Conservation (phyloP, 2,113 vertebrate species). For the Pycnonotus jocosus region DNA sequence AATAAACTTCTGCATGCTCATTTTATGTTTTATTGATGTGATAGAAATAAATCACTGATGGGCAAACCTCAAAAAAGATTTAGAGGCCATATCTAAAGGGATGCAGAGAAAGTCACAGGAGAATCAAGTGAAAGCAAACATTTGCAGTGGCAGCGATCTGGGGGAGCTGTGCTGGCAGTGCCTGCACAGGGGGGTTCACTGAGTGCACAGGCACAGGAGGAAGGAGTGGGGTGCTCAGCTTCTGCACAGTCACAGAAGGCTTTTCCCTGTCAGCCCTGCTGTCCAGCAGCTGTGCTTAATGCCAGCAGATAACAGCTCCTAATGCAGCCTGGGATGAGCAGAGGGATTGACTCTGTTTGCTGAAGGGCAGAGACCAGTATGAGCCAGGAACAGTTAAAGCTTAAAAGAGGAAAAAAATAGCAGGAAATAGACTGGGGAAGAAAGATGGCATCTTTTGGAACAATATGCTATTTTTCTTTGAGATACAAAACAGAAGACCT, state of each 20-base stretch:
- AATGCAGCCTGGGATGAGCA: not conserved
- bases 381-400: not conserved
- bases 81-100: not conserved
- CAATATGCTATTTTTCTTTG: not conserved
- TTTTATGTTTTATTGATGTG: not conserved
- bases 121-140: not conserved
- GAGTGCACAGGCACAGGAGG: not conserved
- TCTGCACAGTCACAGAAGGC: not conserved
- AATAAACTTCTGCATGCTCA: not conserved
- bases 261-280: not conserved
- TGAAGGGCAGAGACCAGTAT: not conserved
- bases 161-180: not conserved
- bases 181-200: rapidly evolving
- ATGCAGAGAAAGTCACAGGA: not conserved
- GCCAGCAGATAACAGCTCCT: constrained; percentile 31
- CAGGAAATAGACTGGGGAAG: not conserved
- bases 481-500: not conserved
- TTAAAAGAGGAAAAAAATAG: not conserved
- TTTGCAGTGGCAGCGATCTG: not conserved
- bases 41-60: not conserved
- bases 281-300: not conserved
- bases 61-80: not conserved
- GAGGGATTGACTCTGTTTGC: not conserved
- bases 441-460: not conserved
- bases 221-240: not conserved